Conservation (phyloP, 2,797 vertebrate species). For the Parauchenoglanis ngamensis region DNA sequence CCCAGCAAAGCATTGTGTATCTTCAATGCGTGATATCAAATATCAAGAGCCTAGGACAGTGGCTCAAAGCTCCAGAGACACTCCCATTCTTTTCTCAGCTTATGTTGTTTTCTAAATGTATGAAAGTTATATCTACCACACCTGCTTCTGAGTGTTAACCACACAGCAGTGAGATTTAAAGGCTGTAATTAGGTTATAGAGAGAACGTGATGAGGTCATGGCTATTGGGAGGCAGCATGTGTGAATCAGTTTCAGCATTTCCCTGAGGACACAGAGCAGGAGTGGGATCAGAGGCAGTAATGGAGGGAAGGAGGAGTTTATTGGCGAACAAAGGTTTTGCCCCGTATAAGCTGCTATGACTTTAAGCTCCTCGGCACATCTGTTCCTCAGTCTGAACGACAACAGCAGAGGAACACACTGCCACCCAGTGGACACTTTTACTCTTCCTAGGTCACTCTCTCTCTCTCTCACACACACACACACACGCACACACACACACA, state of each 20-base stretch:
- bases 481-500: conserved; percentile 4
- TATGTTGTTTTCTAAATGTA: neutral
- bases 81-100: neutral
- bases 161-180: conserved; percentile 39
- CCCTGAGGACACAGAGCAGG: conserved; percentile 25
- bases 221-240: conserved; percentile 12
- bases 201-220: conserved; percentile 43
- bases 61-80: conserved; percentile 13
- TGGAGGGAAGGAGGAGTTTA: conserved; percentile 27
- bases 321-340: conserved; percentile 25
- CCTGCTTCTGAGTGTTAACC: conserved; percentile 39
- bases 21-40: neutral
- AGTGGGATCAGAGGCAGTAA: conserved; percentile 30
- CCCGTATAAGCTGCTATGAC: conserved; percentile 30
- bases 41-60: conserved; percentile 10
- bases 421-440: conserved; percentile 57
- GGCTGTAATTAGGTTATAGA: conserved; percentile 43
- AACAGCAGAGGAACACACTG: conserved; percentile 46
- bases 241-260: conserved; percentile 57
- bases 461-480: conserved; percentile 22
- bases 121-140: conserved; percentile 24
- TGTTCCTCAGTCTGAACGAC: conserved; percentile 17
- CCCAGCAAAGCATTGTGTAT: neutral
- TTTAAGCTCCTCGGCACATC: conserved; percentile 40
- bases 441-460: neutral